These are phyloP conservation scores for Apocrypta bakeri DNA, from an alignment of 1,140 invertebrate genomes.

Conservation along the genomic window DNA sequence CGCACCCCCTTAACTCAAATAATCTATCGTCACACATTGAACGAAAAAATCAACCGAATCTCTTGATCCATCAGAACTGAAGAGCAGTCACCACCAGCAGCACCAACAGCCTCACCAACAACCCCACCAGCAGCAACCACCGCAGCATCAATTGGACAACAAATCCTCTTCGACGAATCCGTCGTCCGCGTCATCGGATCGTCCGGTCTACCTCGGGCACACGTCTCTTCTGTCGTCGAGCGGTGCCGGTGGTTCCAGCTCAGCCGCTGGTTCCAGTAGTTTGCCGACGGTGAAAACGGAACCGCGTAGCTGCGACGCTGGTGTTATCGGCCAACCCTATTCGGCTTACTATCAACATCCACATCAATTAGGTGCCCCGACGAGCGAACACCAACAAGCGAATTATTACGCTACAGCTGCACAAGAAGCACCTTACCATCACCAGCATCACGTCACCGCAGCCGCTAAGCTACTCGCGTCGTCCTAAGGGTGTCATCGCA, in stretches of 20 bases:
- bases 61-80: conserved; percentile 63
- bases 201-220: conserved; percentile 71
- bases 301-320: conserved; percentile 71
- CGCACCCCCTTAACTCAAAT: too few species aligned
- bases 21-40: too few species aligned
- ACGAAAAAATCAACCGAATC: too few species aligned
- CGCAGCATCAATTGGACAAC: conserved; percentile 66
- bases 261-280: conserved; percentile 63
- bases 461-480: conserved; percentile 86
- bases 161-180: conserved; percentile 64
- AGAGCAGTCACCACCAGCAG: conserved; percentile 54
- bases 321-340: conserved; percentile 68
- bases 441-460: conserved; percentile 87
- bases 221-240: conserved; percentile 67
- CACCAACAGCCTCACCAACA: conserved; percentile 52
- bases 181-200: conserved; percentile 61
- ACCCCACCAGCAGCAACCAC: conserved; percentile 60
- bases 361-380: conserved; percentile 67
- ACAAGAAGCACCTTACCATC: conserved; percentile 78
- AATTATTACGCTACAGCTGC: conserved; percentile 64
- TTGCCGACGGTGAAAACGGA: conserved; percentile 72
- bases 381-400: conserved; percentile 69
- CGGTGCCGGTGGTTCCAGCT: conserved; percentile 67
- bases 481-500: conserved; percentile 78
- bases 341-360: conserved; percentile 72